Evolutionary conservation across 2,113 vertebrate genomes (phyloP), one percentile per base, ranked within the genome.

Genomic region (Felis chaus): DNA sequence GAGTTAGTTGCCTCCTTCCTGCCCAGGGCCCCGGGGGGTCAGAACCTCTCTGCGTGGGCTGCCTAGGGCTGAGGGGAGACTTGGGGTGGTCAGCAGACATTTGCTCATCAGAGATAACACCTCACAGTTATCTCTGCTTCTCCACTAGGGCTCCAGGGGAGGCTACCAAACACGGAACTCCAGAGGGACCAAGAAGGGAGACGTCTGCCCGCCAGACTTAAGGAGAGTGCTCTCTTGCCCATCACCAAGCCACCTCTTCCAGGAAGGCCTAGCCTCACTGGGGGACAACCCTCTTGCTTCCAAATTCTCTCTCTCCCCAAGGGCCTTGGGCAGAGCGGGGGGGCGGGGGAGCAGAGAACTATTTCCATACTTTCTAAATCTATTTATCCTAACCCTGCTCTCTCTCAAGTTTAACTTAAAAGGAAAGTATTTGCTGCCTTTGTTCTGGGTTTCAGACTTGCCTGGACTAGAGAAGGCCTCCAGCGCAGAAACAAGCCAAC

Each of bases 391-490:
- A 33, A 69, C 16, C 18, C 39, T 66, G 39, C 57, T 79, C 14
- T 71, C 88, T 76, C 78, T 41, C 25, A 36, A 11, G 33, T 57
- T 82, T 39, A 94, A 65, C 88, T 88, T 48, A 25, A 78, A 87
- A 93, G 57, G n/a, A 74, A 89, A 78, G 25, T 12, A 9, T 83
- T 33, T 12, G 68, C 41, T 55, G 76, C 21, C 61, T 96, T 66
- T 86, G 85, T 78, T 81, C n/a, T 91, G 41, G 29, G 29, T 25
- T 81, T 78, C 84, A 91, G 91, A 53, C 95, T 45, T 92, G 91
- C 78, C 97, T 76, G 53, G 66, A 36, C 93, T 18, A 36, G 93
- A 78, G 68, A 82, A 66, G 50, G 18, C 90, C 91, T 88, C 48
- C 3, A 18, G 83, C 89, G 25, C 2, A 4, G 4, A 19, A 50